phyloP scores from a whole-genome alignment of 2,888 invertebrate species.

The Metallyticus violacea region DNA sequence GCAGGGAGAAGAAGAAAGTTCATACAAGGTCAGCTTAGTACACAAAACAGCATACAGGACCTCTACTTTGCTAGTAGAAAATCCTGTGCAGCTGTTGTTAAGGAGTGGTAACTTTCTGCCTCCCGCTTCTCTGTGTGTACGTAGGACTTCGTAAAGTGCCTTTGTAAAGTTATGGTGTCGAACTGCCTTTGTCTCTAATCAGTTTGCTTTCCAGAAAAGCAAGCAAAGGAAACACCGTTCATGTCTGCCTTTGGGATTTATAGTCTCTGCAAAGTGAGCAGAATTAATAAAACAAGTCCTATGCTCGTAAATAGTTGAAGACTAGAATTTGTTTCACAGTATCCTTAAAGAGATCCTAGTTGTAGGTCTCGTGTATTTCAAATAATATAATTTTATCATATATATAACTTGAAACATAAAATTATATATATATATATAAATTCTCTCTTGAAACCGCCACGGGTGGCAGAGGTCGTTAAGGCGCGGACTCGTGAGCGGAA shows the following conservation, averaged over 20 bases:
- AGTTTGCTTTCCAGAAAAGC: not conserved
- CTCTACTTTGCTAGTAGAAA: not conserved
- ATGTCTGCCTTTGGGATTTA: too few species aligned
- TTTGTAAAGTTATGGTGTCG: not conserved
- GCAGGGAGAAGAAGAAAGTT: not conserved
- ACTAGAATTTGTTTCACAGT: not conserved
- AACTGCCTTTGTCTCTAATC: not conserved
- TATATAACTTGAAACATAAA: too few species aligned
- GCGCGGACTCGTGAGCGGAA: too few species aligned
- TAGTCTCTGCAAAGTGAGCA: too few species aligned
- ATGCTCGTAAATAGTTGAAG: not conserved
- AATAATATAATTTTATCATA: too few species aligned
- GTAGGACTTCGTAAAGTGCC: not conserved
- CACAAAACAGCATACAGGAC: not conserved
- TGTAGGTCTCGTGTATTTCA: too few species aligned
- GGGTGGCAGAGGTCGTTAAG: too few species aligned
- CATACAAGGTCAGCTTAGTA: not conserved
- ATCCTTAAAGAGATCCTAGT: not conserved
- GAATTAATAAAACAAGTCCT: not conserved
- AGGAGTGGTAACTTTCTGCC: not conserved
- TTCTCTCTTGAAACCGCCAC: too few species aligned
- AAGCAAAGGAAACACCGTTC: not conserved
- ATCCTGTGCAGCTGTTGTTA: not conserved
- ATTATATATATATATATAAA: too few species aligned
- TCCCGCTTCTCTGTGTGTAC: not conserved